Conservation (phyloP, 92 coral and sea anemone genomes). For the Phenganax marumi region DNA sequence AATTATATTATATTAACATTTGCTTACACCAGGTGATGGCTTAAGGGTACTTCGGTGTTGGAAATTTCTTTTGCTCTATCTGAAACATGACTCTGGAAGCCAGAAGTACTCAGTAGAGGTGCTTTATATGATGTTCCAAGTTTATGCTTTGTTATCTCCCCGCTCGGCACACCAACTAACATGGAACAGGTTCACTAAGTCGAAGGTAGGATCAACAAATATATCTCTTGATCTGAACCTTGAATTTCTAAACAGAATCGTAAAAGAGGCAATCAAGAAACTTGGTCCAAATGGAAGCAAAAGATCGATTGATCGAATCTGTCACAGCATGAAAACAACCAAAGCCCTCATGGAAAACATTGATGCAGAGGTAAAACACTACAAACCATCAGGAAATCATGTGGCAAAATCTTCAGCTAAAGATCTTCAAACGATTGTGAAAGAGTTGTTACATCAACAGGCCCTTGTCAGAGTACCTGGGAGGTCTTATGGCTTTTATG, state of each 20-base stretch:
- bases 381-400: slow-evolving; percentile 12
- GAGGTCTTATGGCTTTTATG: slow-evolving; percentile 21
- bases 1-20: slow-evolving; percentile 1
- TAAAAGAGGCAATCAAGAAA: slow-evolving; percentile 15
- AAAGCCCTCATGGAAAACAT: too few relatives aligned
- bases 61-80: background rate
- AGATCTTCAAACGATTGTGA: slow-evolving; percentile 9
- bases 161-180: slow-evolving; percentile 13
- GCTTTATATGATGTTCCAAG: background rate
- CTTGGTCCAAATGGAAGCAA: slow-evolving; percentile 15
- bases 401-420: background rate
- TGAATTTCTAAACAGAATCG: background rate
- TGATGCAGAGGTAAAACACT: background rate
- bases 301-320: slow-evolving; percentile 9
- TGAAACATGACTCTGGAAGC: background rate
- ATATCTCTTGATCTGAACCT: slow-evolving; percentile 6
- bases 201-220: slow-evolving; percentile 1
- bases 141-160: slow-evolving; percentile 14
- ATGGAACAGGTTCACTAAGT: slow-evolving; percentile 15
- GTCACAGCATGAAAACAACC: background rate
- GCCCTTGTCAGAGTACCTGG: slow-evolving; percentile 7
- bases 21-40: slow-evolving; percentile 5
- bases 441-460: slow-evolving; percentile 11
- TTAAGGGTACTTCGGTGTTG: background rate
- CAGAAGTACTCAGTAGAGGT: background rate